Conservation (phyloP, 2,797 vertebrate species). For the Periophthalmus magnuspinnatus region DNA sequence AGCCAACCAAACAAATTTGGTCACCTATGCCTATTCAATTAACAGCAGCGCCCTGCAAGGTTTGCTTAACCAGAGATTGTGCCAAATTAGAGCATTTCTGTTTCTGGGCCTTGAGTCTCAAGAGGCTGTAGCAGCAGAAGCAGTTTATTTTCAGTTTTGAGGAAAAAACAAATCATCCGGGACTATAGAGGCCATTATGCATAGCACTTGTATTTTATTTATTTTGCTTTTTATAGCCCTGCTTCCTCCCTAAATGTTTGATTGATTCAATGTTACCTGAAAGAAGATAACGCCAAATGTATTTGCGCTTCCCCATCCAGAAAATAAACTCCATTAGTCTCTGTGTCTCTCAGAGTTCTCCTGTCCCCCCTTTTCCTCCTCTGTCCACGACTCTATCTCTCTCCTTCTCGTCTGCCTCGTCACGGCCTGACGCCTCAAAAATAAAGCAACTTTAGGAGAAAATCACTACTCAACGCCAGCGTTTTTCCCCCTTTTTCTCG, state of each 20-base stretch:
- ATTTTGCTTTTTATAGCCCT: constrained; percentile 58
- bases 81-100: constrained; percentile 56
- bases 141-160: constrained; percentile 46
- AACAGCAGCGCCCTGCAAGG: constrained; percentile 35
- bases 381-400: constrained; percentile 14
- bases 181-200: constrained; percentile 62
- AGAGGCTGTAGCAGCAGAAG: constrained; percentile 47
- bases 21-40: constrained; percentile 51
- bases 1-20: constrained; percentile 54
- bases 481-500: constrained; percentile 15
- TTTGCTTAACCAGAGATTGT: constrained; percentile 60
- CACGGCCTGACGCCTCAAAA: constrained; percentile 70
- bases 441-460: constrained; percentile 55
- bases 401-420: constrained; percentile 58
- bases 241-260: constrained; percentile 65
- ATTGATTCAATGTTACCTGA: constrained; percentile 72
- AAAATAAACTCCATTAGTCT: constrained; percentile 79
- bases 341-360: constrained; percentile 48
- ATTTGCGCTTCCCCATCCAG: constrained; percentile 78
- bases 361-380: constrained; percentile 28
- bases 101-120: constrained; percentile 43
- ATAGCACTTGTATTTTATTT: constrained; percentile 66
- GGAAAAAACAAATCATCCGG: constrained; percentile 35
- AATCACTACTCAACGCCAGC: constrained; percentile 53
- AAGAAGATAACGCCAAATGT: constrained; percentile 74